phyloP scores from a whole-genome alignment of 2,113 vertebrate species.

The Otocyon megalotis region DNA sequence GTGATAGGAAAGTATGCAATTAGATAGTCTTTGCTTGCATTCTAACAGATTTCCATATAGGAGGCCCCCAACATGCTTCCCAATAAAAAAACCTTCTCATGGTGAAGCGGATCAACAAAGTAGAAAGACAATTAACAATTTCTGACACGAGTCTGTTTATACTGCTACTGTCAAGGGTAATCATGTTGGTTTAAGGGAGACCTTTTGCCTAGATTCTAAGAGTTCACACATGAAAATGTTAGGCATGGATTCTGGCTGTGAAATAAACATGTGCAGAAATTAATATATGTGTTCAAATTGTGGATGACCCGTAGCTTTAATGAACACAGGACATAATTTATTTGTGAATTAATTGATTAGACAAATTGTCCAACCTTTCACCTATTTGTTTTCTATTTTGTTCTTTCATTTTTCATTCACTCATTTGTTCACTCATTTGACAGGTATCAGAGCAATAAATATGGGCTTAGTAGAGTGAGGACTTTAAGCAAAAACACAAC shows the following conservation, averaged over 20 bases:
- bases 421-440: background rate
- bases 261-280: slow-evolving; percentile 5
- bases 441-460: background rate
- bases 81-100: background rate
- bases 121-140: slow-evolving; percentile 57
- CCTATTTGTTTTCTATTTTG: slow-evolving; percentile 41
- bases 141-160: slow-evolving; percentile 56
- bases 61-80: background rate
- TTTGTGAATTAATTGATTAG: slow-evolving; percentile 33
- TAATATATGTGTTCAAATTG: background rate
- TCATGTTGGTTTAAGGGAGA: slow-evolving; percentile 62
- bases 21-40: background rate
- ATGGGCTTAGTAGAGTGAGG: background rate
- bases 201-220: slow-evolving; percentile 54
- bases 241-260: slow-evolving; percentile 50
- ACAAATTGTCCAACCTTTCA: background rate
- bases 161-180: slow-evolving; percentile 43
- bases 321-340: background rate
- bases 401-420: background rate
- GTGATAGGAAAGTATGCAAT: background rate
- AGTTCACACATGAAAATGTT: slow-evolving; percentile 52
- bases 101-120: slow-evolving; percentile 22
- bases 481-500: background rate
- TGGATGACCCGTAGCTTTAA: slow-evolving; percentile 13
- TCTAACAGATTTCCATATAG: background rate